These are phyloP conservation scores for Sebastes trivittatus DNA, from an alignment of 2,797 vertebrate genomes.

Conservation along the genomic window DNA sequence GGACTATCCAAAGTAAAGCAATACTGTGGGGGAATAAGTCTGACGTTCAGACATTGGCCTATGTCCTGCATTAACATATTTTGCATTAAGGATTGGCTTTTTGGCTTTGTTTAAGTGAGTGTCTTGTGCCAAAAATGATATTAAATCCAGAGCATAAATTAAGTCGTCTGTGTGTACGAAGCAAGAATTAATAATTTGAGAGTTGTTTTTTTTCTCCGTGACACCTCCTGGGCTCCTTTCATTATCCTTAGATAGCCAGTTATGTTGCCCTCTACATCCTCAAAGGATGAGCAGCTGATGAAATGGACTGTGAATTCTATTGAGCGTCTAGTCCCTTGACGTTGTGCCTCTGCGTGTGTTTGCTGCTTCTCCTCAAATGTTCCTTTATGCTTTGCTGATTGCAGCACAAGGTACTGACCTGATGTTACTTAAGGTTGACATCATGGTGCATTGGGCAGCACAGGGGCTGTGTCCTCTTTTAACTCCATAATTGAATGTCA, in stretches of 20 bases:
- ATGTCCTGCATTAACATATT: not conserved
- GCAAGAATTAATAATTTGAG: not conserved
- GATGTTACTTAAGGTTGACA: slow-evolving; percentile 23
- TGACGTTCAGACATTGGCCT: not conserved
- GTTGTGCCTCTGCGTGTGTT: slow-evolving; percentile 1
- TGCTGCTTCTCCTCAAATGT: slow-evolving; percentile 2
- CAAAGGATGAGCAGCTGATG: slow-evolving; percentile 1
- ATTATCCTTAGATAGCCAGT: slow-evolving; percentile 1
- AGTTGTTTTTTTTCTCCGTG: not conserved
- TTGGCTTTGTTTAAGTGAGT: not conserved
- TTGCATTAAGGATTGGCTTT: not conserved
- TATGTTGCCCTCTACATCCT: not conserved
- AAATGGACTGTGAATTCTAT: slow-evolving; percentile 16
- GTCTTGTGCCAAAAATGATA: not conserved
- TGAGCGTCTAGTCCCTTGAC: not conserved
- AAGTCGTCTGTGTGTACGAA: not conserved
- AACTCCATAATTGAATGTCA: slow-evolving; percentile 37
- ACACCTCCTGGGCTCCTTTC: not conserved
- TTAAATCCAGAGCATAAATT: not conserved
- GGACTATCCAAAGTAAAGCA: not conserved
- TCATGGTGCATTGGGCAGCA: slow-evolving; percentile 2
- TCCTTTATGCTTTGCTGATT: slow-evolving; percentile 5
- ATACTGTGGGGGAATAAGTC: not conserved
- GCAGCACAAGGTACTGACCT: slow-evolving; percentile 10
- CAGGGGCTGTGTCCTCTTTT: slow-evolving; percentile 6